Percentiles rank a stretch among this genome's conserved stretches.
Conservation (phyloP, 2,113 vertebrate genomes). For the Eudyptes chrysolophus region DNA sequence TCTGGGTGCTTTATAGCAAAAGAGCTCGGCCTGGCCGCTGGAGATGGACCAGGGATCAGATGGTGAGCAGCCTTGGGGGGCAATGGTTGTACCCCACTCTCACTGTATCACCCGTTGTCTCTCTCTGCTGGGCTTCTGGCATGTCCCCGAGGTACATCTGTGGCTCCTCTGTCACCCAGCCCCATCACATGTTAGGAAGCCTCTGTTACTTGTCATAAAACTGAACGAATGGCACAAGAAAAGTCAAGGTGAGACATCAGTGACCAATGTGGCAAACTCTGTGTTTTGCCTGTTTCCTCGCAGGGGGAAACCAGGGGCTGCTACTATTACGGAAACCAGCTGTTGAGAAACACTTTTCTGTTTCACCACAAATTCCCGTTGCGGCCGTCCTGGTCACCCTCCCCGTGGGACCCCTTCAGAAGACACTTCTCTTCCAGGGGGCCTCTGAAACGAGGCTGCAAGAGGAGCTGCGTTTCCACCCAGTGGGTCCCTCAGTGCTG, state of each 20-base stretch:
- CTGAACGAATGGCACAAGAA: background rate
- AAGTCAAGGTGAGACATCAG: background rate
- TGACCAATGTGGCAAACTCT: background rate
- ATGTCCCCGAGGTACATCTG: background rate
- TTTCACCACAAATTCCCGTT: background rate
- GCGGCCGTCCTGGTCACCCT: background rate
- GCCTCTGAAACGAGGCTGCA: slow-evolving; percentile 71
- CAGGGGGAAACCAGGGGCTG: slow-evolving; percentile 69
- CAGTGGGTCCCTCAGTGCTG: slow-evolving; percentile 86
- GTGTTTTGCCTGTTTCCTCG: slow-evolving; percentile 7
- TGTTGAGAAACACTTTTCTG: background rate
- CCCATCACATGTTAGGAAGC: background rate
- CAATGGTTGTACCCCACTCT: background rate
- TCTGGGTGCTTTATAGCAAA: background rate
- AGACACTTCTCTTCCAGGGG: slow-evolving; percentile 35
- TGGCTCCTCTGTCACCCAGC: background rate
- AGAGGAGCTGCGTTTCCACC: slow-evolving; percentile 69
- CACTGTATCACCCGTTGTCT: accelerated
- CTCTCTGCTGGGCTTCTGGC: background rate
- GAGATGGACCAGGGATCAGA: background rate
- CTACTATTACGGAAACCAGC: background rate
- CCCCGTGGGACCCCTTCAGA: slow-evolving; percentile 12
- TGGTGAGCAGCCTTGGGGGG: background rate
- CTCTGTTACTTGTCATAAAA: background rate
- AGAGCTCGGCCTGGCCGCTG: background rate